These are phyloP conservation scores for Poecilobothrus nobilitatus DNA, from an alignment of 2,888 invertebrate genomes.

Conservation along the genomic window DNA sequence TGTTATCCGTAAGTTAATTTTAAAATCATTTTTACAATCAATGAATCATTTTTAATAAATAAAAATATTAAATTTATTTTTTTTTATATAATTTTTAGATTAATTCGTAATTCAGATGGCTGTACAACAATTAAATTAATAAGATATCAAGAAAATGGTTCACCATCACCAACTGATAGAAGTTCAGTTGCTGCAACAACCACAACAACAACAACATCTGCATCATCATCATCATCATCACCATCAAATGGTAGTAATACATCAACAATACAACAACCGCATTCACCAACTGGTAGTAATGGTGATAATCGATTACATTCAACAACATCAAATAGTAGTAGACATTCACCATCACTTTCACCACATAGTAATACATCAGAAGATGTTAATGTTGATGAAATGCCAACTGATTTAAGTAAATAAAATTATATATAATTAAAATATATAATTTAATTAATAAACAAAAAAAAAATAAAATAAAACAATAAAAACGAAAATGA, in stretches of 20 bases:
- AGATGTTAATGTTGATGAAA: constrained; percentile 23
- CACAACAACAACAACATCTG: neutral
- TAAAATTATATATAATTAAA: constrained; percentile 12
- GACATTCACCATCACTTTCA: neutral
- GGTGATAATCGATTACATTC: neutral
- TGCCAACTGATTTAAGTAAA: constrained; percentile 26
- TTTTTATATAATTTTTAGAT: constrained; percentile 27
- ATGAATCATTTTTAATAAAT: neutral
- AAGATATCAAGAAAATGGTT: constrained; percentile 36
- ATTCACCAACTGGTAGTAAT: constrained; percentile 14
- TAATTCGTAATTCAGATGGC: constrained; percentile 44
- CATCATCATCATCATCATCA: constrained; percentile 10
- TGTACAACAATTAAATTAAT: constrained; percentile 44
- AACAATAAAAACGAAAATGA: too few relatives aligned
- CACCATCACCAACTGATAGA: constrained; percentile 15
- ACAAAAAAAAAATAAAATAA: too few relatives aligned
- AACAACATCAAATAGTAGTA: constrained; percentile 13
- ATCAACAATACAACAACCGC: constrained; percentile 15
- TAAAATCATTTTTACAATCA: constrained; percentile 10
- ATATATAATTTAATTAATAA: neutral
- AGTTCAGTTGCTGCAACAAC: constrained; percentile 1
- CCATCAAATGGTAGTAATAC: constrained; percentile 10
- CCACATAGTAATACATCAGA: constrained; percentile 15
- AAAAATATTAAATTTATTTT: neutral
- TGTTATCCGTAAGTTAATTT: constrained; percentile 45